A percentile compares a stretch with the other conserved stretches of the same genome.
phyloP scores from a whole-genome alignment of 2,888 invertebrate genomes.

The Thereva nobilitata region DNA sequence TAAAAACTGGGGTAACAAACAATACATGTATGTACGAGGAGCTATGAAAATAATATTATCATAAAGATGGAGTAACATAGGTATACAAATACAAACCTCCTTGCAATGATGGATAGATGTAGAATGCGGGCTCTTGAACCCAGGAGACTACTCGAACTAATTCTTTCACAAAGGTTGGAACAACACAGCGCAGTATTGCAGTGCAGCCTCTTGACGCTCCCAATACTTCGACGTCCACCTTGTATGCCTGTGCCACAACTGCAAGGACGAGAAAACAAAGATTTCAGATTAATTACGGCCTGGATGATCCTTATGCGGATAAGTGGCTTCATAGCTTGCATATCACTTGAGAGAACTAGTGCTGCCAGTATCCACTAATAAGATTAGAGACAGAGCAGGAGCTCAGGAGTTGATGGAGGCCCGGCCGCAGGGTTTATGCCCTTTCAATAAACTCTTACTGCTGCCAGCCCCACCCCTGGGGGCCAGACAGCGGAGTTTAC shows the following conservation, averaged over 20 bases:
- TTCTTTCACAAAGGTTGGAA: slow-evolving; percentile 75
- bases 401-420: not conserved
- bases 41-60: not conserved
- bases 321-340: slow-evolving; percentile 4
- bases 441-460: slow-evolving; percentile 3
- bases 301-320: slow-evolving; percentile 15
- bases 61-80: not conserved
- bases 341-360: slow-evolving; percentile 14
- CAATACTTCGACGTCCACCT: slow-evolving; percentile 72
- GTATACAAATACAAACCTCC: slow-evolving; percentile 65
- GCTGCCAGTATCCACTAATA: slow-evolving; percentile 1
- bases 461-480: not conserved
- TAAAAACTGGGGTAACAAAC: not conserved
- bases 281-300: slow-evolving; percentile 27
- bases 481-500: too few species aligned
- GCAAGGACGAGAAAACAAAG: slow-evolving; percentile 49
- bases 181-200: slow-evolving; percentile 71
- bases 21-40: not conserved
- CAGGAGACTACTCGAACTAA: slow-evolving; percentile 74
- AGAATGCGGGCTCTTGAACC: slow-evolving; percentile 75
- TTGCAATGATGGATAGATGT: slow-evolving; percentile 74
- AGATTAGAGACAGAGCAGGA: slow-evolving; percentile 3
- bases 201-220: slow-evolving; percentile 73
- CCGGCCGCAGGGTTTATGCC: slow-evolving; percentile 1
- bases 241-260: slow-evolving; percentile 76